Conservation (phyloP, 1,140 invertebrate genomes). For the Ptiloglossa arizonensis region DNA sequence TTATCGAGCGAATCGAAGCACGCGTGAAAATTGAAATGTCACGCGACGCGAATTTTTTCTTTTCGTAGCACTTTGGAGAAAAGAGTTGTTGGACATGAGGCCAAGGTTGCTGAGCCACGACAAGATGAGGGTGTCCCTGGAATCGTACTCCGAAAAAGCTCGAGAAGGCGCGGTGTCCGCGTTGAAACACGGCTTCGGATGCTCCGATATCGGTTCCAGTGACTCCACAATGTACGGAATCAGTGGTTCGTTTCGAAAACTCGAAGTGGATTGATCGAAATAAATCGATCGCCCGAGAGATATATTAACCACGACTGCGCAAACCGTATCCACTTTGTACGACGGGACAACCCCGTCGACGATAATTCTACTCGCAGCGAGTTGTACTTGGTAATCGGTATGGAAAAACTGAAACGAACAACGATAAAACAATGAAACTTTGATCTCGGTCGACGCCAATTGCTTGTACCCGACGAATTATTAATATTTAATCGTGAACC, state of each 20-base stretch:
- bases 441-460: constrained; percentile 29
- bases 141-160: constrained; percentile 86
- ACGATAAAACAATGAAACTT: not conserved
- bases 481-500: too few species aligned
- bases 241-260: constrained; percentile 89
- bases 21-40: too few species aligned
- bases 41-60: too few species aligned
- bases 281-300: not conserved
- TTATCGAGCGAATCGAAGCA: too few species aligned
- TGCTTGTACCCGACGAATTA: not conserved
- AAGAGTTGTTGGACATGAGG: constrained; percentile 83
- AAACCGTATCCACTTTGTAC: not conserved
- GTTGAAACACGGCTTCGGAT: constrained; percentile 81
- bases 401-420: not conserved
- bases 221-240: constrained; percentile 86
- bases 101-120: constrained; percentile 84
- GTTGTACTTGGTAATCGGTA: not conserved
- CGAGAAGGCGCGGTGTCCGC: constrained; percentile 88
- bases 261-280: constrained; percentile 87
- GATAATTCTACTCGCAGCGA: not conserved
- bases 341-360: too few species aligned
- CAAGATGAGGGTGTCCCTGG: constrained; percentile 85
- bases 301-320: not conserved
- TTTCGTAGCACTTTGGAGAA: constrained; percentile 84
- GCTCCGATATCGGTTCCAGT: constrained; percentile 82